Percentiles rank a stretch among this genome's conserved stretches.
Evolutionary conservation across 1,140 invertebrate genomes (phyloP).

Genomic region (Helicoverpa zea): DNA sequence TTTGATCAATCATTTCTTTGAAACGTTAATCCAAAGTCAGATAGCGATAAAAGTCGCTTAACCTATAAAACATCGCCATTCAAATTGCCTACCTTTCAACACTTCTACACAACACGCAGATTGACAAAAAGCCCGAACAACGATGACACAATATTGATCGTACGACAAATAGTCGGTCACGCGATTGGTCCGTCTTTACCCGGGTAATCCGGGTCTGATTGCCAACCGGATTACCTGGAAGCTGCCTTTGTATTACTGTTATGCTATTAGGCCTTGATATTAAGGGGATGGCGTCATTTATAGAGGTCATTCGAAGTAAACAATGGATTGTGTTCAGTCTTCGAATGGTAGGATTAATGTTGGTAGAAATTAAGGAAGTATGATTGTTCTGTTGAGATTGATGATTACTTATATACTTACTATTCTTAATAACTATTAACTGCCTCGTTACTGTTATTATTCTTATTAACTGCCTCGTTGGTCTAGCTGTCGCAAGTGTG

Average conservation of each 20-base stretch:
- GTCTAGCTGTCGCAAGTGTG: no score
- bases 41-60: no score
- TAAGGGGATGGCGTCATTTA: conserved; percentile 42
- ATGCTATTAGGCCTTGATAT: conserved; percentile 36
- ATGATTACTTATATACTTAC: no score
- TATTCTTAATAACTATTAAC: no score
- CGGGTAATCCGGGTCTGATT: conserved; percentile 41
- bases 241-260: conserved; percentile 42
- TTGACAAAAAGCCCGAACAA: not conserved
- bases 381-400: no score
- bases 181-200: not conserved
- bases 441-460: no score
- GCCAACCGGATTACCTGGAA: conserved; percentile 36
- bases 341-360: not conserved
- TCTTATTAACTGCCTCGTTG: no score
- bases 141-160: conserved; percentile 25
- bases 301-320: conserved; percentile 29
- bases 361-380: not conserved
- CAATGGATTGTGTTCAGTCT: not conserved
- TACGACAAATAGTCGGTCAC: conserved; percentile 14
- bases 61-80: no score
- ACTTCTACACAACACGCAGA: not conserved
- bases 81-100: not conserved
- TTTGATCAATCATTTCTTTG: no score
- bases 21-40: no score